These are phyloP conservation scores for Microcebus griseorufus DNA, from an alignment of 2,113 vertebrate genomes.

Conservation along the genomic window DNA sequence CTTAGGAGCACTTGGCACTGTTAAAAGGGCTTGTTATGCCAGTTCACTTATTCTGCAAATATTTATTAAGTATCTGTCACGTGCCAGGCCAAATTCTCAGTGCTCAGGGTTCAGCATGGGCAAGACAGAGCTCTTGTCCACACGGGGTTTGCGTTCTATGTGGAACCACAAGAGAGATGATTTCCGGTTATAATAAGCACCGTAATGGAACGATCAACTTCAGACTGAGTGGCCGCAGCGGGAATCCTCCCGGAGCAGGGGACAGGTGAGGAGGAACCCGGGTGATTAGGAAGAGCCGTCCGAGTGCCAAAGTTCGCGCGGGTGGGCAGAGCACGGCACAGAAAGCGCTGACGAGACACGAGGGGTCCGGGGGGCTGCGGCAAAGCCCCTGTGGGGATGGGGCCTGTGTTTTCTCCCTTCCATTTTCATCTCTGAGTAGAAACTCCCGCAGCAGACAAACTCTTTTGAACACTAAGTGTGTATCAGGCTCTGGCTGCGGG, in stretches of 20 bases:
- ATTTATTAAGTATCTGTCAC: not conserved
- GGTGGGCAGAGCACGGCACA: rapidly evolving
- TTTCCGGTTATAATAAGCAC: not conserved
- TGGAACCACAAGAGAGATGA: not conserved
- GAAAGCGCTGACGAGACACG: rapidly evolving
- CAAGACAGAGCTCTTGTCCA: not conserved
- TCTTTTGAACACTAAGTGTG: not conserved
- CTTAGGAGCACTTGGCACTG: not conserved
- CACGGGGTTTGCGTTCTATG: not conserved
- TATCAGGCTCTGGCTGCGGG: not conserved
- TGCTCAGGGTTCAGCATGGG: not conserved
- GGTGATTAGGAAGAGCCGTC: not conserved
- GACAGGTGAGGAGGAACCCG: not conserved
- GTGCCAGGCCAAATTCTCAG: not conserved
- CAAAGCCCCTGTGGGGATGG: rapidly evolving
- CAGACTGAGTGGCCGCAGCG: not conserved
- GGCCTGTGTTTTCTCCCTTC: not conserved
- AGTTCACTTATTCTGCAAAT: not conserved
- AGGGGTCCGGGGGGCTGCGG: rapidly evolving
- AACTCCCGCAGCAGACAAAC: not conserved
- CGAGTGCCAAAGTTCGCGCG: rapidly evolving
- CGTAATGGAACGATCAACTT: rapidly evolving
- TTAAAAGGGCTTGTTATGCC: not conserved
- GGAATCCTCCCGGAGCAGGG: not conserved
- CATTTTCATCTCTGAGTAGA: not conserved